A percentile compares a stretch with the other conserved stretches of the same genome.
phyloP scores from a whole-genome alignment of 2,113 vertebrate species.

The Clarias macrocephalus region DNA sequence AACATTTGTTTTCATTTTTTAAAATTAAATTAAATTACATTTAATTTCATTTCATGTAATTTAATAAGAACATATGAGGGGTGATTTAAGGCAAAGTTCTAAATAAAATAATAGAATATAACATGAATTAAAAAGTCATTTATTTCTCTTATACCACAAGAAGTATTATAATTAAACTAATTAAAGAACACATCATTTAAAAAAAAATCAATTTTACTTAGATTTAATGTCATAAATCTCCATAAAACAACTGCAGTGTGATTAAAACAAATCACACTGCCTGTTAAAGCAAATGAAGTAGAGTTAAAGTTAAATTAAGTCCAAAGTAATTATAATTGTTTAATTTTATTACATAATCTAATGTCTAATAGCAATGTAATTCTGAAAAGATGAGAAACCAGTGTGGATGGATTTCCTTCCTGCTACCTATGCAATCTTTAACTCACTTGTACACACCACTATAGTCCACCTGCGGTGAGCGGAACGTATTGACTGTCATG shows the following conservation, averaged over 20 bases:
- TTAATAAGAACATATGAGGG: too few species aligned
- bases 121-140: background rate
- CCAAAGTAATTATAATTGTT: background rate
- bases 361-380: background rate
- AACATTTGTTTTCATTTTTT: too few species aligned
- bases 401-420: background rate
- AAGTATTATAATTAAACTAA: background rate
- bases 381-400: background rate
- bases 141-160: background rate
- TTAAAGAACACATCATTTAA: background rate
- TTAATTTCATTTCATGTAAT: too few species aligned
- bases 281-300: background rate
- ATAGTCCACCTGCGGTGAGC: conserved; percentile 13
- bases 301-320: background rate
- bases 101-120: background rate
- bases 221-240: too few species aligned
- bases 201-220: background rate
- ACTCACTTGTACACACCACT: background rate
- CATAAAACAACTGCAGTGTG: background rate
- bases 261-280: too few species aligned
- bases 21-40: too few species aligned
- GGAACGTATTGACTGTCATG: conserved; percentile 39
- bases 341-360: background rate
- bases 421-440: conserved; percentile 12
- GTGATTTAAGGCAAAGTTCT: too few species aligned